phyloP scores from a whole-genome alignment of 2,113 vertebrate genomes.

The Thalassarche chlororhynchos region DNA sequence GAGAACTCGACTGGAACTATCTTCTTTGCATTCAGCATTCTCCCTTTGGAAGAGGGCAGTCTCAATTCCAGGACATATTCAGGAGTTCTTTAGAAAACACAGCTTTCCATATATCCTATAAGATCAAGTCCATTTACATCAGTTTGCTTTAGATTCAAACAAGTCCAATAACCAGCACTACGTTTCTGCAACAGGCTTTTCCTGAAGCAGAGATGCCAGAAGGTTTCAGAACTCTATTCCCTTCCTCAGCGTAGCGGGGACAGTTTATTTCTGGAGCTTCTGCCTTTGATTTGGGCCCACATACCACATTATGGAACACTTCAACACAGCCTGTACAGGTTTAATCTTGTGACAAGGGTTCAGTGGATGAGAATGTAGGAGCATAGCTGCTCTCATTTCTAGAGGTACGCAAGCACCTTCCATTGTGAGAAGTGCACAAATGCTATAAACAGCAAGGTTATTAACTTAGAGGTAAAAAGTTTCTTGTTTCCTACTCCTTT shows the following conservation, averaged over 20 bases:
- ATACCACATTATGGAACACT: not conserved
- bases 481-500: not conserved
- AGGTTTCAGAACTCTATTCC: not conserved
- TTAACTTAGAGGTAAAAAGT: not conserved
- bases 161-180: not conserved
- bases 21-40: not conserved
- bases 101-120: not conserved
- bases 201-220: not conserved
- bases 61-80: not conserved
- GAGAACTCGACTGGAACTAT: fast-evolving
- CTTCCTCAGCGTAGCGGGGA: not conserved
- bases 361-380: not conserved
- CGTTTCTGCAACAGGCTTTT: not conserved
- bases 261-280: not conserved
- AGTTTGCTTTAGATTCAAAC: not conserved
- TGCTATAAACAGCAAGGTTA: not conserved
- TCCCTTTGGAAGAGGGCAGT: not conserved
- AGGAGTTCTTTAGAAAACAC: not conserved
- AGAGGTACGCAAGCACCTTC: not conserved
- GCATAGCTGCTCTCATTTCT: not conserved
- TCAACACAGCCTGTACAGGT: not conserved
- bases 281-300: not conserved
- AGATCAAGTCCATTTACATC: not conserved
- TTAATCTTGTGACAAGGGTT: not conserved
- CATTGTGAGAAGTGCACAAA: not conserved